A percentile compares a stretch with the other conserved stretches of the same genome.
phyloP scores from a whole-genome alignment of 2,888 invertebrate species.

The Fabriciana adippe region DNA sequence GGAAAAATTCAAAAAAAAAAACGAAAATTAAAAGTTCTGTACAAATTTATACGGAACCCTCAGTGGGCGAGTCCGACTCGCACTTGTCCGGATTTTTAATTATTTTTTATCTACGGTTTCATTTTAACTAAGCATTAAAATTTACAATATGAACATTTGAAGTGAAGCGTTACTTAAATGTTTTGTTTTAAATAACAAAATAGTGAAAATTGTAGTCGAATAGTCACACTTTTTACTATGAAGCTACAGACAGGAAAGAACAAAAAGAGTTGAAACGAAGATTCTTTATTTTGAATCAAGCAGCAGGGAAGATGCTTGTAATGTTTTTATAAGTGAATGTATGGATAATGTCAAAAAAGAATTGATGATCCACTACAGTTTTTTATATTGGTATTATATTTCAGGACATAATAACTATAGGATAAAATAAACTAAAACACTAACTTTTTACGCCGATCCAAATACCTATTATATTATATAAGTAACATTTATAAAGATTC shows the following conservation, averaged over 20 bases:
- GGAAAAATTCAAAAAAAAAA: too few species aligned
- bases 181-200: slow-evolving; percentile 20
- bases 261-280: slow-evolving; percentile 19
- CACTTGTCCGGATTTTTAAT: too few species aligned
- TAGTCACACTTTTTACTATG: slow-evolving; percentile 23
- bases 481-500: too few species aligned
- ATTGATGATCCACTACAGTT: too few species aligned
- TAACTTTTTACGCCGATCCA: too few species aligned
- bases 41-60: too few species aligned
- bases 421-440: too few species aligned
- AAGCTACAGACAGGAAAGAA: slow-evolving; percentile 25
- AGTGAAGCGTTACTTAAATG: slow-evolving; percentile 5
- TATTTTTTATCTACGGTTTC: background rate
- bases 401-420: background rate
- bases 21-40: too few species aligned
- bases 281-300: slow-evolving; percentile 25
- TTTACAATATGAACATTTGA: slow-evolving; percentile 1
- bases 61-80: too few species aligned
- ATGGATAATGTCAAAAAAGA: slow-evolving; percentile 5
- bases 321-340: slow-evolving; percentile 16
- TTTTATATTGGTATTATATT: background rate
- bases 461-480: too few species aligned
- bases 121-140: slow-evolving; percentile 2
- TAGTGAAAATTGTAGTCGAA: slow-evolving; percentile 22
- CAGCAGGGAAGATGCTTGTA: slow-evolving; percentile 4